These are phyloP conservation scores for Neodiprion virginianus DNA, from an alignment of 1,140 invertebrate species.

Conservation along the genomic window DNA sequence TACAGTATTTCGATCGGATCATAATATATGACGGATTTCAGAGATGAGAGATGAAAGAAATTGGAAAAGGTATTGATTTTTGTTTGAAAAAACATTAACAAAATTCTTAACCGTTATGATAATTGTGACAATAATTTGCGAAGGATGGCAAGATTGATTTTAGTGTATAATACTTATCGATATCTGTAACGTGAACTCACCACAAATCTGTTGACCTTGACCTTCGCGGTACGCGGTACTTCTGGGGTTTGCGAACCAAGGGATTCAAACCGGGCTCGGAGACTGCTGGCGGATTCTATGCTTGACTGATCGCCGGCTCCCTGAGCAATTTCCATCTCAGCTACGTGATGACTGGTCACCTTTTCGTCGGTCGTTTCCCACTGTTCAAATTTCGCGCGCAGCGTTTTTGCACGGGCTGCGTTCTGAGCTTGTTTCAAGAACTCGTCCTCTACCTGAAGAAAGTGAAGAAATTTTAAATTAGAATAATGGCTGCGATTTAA, in stretches of 20 bases:
- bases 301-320: constrained; percentile 64
- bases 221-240: constrained; percentile 62
- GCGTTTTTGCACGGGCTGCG: constrained; percentile 82
- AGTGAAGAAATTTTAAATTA: constrained; percentile 14
- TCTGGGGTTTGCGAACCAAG: constrained; percentile 67
- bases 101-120: too few species aligned
- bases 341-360: constrained; percentile 39
- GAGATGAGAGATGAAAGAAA: background rate
- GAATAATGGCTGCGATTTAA: background rate
- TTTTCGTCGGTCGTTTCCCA: constrained; percentile 81
- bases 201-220: constrained; percentile 86
- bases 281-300: constrained; percentile 79
- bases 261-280: constrained; percentile 85
- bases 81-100: too few species aligned
- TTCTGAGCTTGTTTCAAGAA: constrained; percentile 76
- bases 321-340: constrained; percentile 63
- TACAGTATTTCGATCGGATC: too few species aligned
- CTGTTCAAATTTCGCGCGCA: constrained; percentile 90
- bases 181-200: constrained; percentile 64
- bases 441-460: constrained; percentile 64
- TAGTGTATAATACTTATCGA: too few species aligned
- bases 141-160: too few species aligned
- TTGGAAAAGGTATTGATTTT: background rate
- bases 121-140: too few species aligned
- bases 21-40: background rate